phyloP scores from a whole-genome alignment of 2,797 vertebrate genomes.

The Tragopan temminckii region DNA sequence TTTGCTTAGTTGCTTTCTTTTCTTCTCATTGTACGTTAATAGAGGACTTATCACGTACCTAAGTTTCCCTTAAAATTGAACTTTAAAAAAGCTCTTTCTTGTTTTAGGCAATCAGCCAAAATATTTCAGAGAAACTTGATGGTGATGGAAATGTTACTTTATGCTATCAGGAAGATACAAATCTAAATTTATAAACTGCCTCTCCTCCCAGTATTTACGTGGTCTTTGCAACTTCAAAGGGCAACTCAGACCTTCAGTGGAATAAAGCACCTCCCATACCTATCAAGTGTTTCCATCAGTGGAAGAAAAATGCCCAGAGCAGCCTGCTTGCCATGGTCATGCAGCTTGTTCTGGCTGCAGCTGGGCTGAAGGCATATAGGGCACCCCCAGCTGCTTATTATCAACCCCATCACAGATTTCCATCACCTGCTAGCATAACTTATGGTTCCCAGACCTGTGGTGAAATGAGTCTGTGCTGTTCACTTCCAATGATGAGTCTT shows the following conservation, averaged over 20 bases:
- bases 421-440: conserved; percentile 32
- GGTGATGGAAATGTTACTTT: neutral
- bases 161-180: neutral
- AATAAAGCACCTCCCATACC: neutral
- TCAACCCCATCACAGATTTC: neutral
- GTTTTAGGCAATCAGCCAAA: neutral
- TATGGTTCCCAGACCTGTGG: neutral
- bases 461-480: neutral
- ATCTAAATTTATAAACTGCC: neutral
- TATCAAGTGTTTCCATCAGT: neutral
- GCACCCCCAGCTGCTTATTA: neutral
- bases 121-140: neutral
- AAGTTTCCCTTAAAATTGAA: neutral
- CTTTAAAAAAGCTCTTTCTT: neutral
- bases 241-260: neutral
- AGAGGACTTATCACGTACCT: neutral
- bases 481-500: neutral
- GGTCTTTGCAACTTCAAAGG: neutral
- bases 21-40: neutral
- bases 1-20: neutral
- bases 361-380: neutral
- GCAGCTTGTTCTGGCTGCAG: neutral
- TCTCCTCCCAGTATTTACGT: neutral
- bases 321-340: neutral
- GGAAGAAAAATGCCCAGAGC: neutral